Evolutionary conservation across 2,888 invertebrate genomes (phyloP).

Genomic region (Himalopsyche anomala): DNA sequence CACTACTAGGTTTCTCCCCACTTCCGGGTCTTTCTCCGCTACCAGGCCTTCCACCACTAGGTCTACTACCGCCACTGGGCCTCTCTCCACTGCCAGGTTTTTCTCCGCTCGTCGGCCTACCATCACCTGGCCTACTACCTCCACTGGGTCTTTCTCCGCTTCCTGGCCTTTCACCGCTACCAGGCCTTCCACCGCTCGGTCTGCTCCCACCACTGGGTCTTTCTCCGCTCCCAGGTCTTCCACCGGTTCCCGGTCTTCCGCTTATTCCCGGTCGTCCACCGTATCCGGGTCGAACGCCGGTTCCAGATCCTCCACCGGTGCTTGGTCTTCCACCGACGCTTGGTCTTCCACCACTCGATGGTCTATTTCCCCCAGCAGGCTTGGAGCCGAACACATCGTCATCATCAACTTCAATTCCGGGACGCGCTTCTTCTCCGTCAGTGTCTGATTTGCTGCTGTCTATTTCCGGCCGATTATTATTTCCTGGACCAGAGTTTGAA

Average conservation of each 20-base stretch:
- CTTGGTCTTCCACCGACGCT: constrained; percentile 47
- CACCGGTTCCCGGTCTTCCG: constrained; percentile 55
- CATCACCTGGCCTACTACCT: constrained; percentile 53
- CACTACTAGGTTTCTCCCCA: constrained; percentile 62
- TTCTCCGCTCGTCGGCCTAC: constrained; percentile 62
- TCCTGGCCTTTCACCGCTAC: constrained; percentile 68
- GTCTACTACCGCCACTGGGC: constrained; percentile 51
- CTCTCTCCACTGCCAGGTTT: constrained; percentile 64
- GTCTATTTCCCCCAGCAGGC: constrained; percentile 58
- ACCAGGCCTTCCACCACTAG: constrained; percentile 46
- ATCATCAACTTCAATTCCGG: constrained; percentile 54
- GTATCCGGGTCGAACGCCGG: constrained; percentile 48
- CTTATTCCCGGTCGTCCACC: constrained; percentile 43
- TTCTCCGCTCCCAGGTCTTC: constrained; percentile 55
- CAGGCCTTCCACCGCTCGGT: constrained; percentile 66
- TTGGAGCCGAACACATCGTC: constrained; percentile 65
- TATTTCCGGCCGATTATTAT: constrained; percentile 46
- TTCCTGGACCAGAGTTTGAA: constrained; percentile 60
- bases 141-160: constrained; percentile 46
- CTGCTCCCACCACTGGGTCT: constrained; percentile 61
- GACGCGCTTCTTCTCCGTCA: constrained; percentile 49
- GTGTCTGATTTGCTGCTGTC: constrained; percentile 52
- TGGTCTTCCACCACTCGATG: constrained; percentile 33
- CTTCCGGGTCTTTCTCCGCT: constrained; percentile 60
- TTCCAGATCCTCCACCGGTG: not conserved